Evolutionary conservation across 2,797 vertebrate species (phyloP), one percentile per base, ranked within the genome.

Genomic region (Phataginus tricuspis): DNA sequence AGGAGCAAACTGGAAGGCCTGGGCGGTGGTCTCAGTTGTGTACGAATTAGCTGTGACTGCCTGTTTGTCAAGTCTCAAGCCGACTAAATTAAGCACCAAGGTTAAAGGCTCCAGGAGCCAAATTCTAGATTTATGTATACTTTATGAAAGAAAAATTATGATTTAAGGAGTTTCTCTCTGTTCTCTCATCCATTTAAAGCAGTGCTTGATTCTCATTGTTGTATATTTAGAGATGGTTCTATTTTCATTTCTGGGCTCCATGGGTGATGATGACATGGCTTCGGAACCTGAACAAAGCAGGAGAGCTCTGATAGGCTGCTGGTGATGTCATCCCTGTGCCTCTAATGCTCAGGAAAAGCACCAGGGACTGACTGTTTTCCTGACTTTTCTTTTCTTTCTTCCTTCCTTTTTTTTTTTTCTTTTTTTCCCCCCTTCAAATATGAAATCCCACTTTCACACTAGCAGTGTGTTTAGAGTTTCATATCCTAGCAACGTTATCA

Each of bases 41-140:
- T 91, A 96, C 98, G 98, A 98, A 98, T 98, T 97, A 98, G 95
- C 96, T 98, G 97, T 97, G 97, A 97, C 96, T 97, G 97, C 91
- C 98, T 13, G 85, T 95, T 83, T 96, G 42, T 87, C 68, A 1
- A 97, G 92, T 96, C 96, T 97, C 94, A 77, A 94, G 95, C 85
- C 95, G 95, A 96, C 96, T 97, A 97, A 98, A 98, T 98, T 86
- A 98, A 98, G 97, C 97, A 98, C 97, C 97, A 98, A 98, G 95
- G 97, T 96, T 94, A 98, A 97, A 19, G 0, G 96, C 75, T 88
- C 94, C 97, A 42, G 93, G 55, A 97, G 80, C 86, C 94, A 98
- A 97, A 97, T 97, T 95, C 79, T 93, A 66, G 66, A 95, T 97
- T 96, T 96, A 97, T 97, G 94, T 59, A 78, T 25, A 72, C 61